Base-by-base conservation (phyloP, 2,113 vertebrate species). In the Malurus elegans region DNA sequence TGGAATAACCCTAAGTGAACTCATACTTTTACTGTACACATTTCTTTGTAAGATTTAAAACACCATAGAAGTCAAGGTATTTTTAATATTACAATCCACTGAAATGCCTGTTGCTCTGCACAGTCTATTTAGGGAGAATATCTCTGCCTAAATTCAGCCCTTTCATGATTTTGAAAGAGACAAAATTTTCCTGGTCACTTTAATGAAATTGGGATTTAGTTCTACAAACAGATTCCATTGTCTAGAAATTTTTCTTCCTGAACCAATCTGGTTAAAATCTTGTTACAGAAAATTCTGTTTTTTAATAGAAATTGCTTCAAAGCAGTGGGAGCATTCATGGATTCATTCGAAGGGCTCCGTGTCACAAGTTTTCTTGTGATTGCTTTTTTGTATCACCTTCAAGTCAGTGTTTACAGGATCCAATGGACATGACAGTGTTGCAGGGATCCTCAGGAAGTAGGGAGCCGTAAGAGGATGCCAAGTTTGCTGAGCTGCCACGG, bases 291-390 rank as follows among this genome's bases (percentile, higher is more conserved):
- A 78, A 79, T 4, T 36, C 14, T 54, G 18, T 1, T n/a, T 91
- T 60, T 69, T 10, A 42, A 23, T 38, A 69, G 16, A 65, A 60
- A 15, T 71, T 87, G 0, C 6, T 75, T 74, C 40, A 56, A 24
- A 51, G 10, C 2, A 58, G 16, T 21, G 14, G 8, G 10, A 62
- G 0, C 4, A 3, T 18, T 44, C 18, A 29, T 5, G 6, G 16
- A 80, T 26, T 6, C 38, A 32, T 32, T 42, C 6, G 50, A 82
- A 36, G 26, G 15, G 4, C 8, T 84, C 25, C 29, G 25, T 51
- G 2, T 9, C 42, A 80, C 28, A 50, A 8, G 3, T 4, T 89
- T 48, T 5, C 7, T 18, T 67, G 15, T 32, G 44, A 14, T 4
- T 79, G 10, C 8, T 66, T 78, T 66, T 67, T 31, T 10, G 5